Evolutionary conservation across 1,140 invertebrate species (phyloP).

Genomic region (Homarus americanus): DNA sequence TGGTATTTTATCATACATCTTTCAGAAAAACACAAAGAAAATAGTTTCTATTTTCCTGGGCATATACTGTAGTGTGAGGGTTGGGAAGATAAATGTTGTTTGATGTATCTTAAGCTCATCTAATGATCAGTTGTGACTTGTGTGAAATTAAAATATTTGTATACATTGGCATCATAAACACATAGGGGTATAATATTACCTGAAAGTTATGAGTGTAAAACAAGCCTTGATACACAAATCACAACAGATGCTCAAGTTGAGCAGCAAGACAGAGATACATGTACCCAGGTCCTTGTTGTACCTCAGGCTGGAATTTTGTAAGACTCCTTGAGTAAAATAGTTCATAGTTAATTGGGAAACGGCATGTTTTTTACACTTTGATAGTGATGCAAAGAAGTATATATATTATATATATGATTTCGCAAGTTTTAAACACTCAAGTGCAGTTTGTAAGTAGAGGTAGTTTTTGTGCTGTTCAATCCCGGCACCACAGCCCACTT

Average conservation of each 20-base stretch:
- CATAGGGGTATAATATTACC: not conserved
- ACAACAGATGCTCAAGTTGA: slow-evolving; percentile 37
- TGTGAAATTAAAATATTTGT: not conserved
- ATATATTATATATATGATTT: slow-evolving; percentile 27
- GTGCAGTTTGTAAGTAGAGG: not conserved
- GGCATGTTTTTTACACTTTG: slow-evolving; percentile 60
- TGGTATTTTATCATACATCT: slow-evolving; percentile 47
- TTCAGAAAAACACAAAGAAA: slow-evolving; percentile 45
- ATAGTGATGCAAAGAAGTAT: slow-evolving; percentile 56
- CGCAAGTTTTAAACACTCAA: slow-evolving; percentile 1
- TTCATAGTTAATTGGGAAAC: slow-evolving; percentile 44
- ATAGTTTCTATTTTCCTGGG: slow-evolving; percentile 60
- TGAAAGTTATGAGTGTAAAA: slow-evolving; percentile 21
- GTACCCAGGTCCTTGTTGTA: slow-evolving; percentile 66
- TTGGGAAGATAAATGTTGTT: slow-evolving; percentile 42
- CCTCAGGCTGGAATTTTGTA: slow-evolving; percentile 55
- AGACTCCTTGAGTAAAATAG: slow-evolving; percentile 63
- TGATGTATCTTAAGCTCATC: slow-evolving; percentile 54
- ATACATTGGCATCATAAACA: slow-evolving; percentile 12
- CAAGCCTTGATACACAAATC: not conserved
- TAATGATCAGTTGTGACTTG: slow-evolving; percentile 36
- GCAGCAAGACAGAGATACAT: slow-evolving; percentile 47
- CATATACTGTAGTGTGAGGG: slow-evolving; percentile 52
- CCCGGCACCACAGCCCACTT: not conserved
- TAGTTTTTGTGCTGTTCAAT: slow-evolving; percentile 3